phyloP scores from a whole-genome alignment of 2,888 invertebrate genomes.

The Andrena chrysosceles region DNA sequence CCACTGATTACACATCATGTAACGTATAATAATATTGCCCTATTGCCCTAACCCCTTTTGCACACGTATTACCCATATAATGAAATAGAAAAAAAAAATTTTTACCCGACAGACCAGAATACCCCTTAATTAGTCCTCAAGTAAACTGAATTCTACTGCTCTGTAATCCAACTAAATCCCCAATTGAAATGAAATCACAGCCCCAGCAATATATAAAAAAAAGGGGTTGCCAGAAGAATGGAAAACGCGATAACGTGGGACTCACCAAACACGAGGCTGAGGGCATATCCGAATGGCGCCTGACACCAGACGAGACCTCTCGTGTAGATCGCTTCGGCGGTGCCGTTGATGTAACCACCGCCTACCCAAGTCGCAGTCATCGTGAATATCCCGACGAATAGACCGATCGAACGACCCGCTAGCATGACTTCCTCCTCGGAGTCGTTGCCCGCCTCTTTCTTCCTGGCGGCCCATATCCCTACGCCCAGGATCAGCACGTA shows the following conservation, averaged over 20 bases:
- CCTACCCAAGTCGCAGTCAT: constrained; percentile 99
- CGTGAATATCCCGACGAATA: constrained; percentile 99
- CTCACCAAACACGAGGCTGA: constrained; percentile 96
- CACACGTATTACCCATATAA: too few species aligned
- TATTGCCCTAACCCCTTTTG: too few species aligned
- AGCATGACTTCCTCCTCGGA: constrained; percentile 99
- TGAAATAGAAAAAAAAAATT: too few species aligned
- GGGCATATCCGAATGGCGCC: constrained; percentile 99
- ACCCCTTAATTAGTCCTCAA: too few species aligned
- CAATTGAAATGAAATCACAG: too few species aligned
- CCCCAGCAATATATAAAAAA: constrained; percentile 42
- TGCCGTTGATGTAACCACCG: constrained; percentile 99
- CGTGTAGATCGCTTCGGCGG: constrained; percentile 98
- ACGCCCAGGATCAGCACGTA: constrained; percentile 97
- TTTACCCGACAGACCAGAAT: too few species aligned
- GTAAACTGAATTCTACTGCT: too few species aligned
- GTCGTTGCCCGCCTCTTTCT: constrained; percentile 94
- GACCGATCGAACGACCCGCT: constrained; percentile 98
- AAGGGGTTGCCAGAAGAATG: constrained; percentile 67
- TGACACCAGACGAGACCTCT: constrained; percentile 98
- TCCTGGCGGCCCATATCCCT: constrained; percentile 98
- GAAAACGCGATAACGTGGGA: background rate
- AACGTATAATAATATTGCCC: too few species aligned
- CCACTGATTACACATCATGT: too few species aligned
- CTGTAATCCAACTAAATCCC: too few species aligned